A percentile compares a stretch with the other conserved stretches of the same genome.
phyloP scores from a whole-genome alignment of 2,888 invertebrate species.

The Caenorhabditis wallacei region DNA sequence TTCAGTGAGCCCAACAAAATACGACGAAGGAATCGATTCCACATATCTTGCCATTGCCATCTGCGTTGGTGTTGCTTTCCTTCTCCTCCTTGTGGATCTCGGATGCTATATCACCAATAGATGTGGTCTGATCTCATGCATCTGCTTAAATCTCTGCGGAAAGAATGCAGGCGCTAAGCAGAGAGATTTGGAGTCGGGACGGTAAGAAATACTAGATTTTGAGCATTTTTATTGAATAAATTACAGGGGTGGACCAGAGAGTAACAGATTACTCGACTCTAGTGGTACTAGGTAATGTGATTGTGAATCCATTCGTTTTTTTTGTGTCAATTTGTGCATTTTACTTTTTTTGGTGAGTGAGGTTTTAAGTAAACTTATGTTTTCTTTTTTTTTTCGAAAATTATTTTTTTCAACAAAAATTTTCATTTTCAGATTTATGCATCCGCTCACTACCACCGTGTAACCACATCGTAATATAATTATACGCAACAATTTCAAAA shows the following conservation, averaged over 20 bases:
- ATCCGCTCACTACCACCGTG: slow-evolving; percentile 61
- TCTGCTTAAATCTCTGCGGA: slow-evolving; percentile 79
- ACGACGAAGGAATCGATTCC: slow-evolving; percentile 20
- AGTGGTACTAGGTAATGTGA: slow-evolving; percentile 56
- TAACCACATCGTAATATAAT: slow-evolving; percentile 19
- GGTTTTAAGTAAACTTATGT: not conserved
- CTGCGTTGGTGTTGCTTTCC: slow-evolving; percentile 87
- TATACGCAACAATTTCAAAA: too few relatives aligned
- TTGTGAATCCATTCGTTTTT: slow-evolving; percentile 2
- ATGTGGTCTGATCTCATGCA: slow-evolving; percentile 85
- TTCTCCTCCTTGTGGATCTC: slow-evolving; percentile 89
- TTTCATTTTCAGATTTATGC: slow-evolving; percentile 46
- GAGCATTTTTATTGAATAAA: not conserved
- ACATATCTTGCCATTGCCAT: slow-evolving; percentile 11
- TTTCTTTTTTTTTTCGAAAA: not conserved
- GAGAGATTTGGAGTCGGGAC: slow-evolving; percentile 69
- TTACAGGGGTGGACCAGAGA: slow-evolving; percentile 57
- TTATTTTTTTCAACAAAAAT: not conserved
- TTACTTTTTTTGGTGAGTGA: slow-evolving; percentile 51
- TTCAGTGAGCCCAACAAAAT: slow-evolving; percentile 49
- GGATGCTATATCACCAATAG: slow-evolving; percentile 89
- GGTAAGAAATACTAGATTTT: slow-evolving; percentile 42
- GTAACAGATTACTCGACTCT: slow-evolving; percentile 53
- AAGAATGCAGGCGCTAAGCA: slow-evolving; percentile 54
- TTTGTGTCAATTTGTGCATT: slow-evolving; percentile 32